phyloP scores from a whole-genome alignment of 2,113 vertebrate genomes.

The Butorides virescens region DNA sequence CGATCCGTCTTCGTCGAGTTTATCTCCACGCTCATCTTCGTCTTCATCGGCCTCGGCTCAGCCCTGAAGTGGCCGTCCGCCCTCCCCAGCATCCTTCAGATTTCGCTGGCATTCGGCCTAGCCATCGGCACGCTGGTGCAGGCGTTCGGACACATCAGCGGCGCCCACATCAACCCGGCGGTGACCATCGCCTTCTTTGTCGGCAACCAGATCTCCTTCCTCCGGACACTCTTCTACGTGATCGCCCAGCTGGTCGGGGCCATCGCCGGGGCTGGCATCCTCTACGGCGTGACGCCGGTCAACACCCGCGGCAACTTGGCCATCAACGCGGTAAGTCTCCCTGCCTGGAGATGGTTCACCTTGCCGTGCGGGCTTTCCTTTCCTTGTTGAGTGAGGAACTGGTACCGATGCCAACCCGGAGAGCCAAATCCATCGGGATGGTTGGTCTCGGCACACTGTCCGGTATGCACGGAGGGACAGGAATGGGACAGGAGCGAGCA shows the following conservation, averaged over 20 bases:
- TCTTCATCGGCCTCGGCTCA: constrained; percentile 81
- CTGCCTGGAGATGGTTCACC: no score
- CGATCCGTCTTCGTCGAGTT: constrained; percentile 78
- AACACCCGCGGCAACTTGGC: constrained; percentile 76
- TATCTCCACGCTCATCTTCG: constrained; percentile 79
- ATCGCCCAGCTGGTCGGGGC: constrained; percentile 77
- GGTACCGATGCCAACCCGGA: fast-evolving
- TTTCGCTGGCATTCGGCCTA: constrained; percentile 78
- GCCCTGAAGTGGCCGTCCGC: constrained; percentile 77
- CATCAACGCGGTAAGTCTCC: constrained; percentile 74
- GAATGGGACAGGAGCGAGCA: background rate
- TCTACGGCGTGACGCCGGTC: constrained; percentile 67
- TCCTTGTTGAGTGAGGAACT: background rate
- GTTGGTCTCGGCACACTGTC: background rate
- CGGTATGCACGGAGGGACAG: background rate
- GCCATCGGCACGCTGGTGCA: constrained; percentile 79
- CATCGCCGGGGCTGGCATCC: constrained; percentile 76
- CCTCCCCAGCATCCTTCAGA: constrained; percentile 76
- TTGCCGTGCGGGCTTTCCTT: fast-evolving
- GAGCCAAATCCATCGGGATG: background rate
- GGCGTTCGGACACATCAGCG: constrained; percentile 77
- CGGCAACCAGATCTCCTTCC: constrained; percentile 80
- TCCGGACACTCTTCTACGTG: constrained; percentile 72
- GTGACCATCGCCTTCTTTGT: constrained; percentile 78
- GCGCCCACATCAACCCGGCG: constrained; percentile 79